Percentiles rank a stretch among this genome's conserved stretches.
Conservation (phyloP, 2,888 invertebrate species). For the Tinea pellionella region DNA sequence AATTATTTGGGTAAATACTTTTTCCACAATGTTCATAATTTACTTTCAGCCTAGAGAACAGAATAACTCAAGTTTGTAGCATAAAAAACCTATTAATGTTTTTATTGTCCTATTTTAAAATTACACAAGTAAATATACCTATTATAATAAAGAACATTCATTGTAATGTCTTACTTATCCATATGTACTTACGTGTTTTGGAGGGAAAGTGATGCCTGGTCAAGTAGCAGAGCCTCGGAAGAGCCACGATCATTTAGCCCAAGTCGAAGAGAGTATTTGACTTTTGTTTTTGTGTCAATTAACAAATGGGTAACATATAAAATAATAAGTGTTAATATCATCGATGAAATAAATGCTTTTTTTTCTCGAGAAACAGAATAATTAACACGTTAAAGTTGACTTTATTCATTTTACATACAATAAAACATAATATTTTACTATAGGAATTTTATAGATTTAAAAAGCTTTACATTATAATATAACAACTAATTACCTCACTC, state of each 20-base stretch:
- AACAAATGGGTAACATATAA: constrained; percentile 70
- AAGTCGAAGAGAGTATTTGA: constrained; percentile 49
- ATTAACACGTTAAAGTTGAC: constrained; percentile 25
- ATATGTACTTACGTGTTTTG: constrained; percentile 9
- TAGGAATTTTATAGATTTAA: constrained; percentile 19
- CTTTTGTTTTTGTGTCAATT: constrained; percentile 68
- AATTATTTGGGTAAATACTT: too few relatives aligned
- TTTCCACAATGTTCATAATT: too few relatives aligned
- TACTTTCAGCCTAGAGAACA: too few relatives aligned
- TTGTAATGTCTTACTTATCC: background rate
- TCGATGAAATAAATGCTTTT: constrained; percentile 44
- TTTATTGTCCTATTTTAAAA: too few relatives aligned
- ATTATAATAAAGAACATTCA: background rate
- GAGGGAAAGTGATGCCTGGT: background rate
- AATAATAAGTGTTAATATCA: constrained; percentile 71
- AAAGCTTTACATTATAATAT: constrained; percentile 14
- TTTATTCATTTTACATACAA: constrained; percentile 20
- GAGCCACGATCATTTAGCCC: background rate
- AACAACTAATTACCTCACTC: constrained; percentile 72
- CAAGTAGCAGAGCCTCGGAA: background rate
- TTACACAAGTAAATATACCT: too few relatives aligned
- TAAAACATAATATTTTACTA: constrained; percentile 18
- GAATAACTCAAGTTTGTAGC: too few relatives aligned
- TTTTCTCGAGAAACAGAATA: background rate
- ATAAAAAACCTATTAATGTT: too few relatives aligned